Evolutionary conservation across 64 coral and sea anemone genomes (phyloP).

Genomic region (Exaiptasia diaphana): DNA sequence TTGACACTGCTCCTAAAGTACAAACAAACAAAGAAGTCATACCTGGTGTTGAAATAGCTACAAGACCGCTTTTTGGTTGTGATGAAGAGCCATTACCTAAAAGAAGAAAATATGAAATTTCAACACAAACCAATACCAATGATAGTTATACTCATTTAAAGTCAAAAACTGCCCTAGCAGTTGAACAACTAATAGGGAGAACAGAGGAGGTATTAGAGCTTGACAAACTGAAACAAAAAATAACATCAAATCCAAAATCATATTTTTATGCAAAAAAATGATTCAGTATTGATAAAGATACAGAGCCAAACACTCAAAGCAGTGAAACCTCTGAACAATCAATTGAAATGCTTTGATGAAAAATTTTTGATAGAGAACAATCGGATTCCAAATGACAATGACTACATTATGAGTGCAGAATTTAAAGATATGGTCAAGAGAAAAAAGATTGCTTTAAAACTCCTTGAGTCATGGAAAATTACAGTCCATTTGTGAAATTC

Average conservation of each 20-base stretch:
- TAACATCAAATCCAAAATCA: constrained; percentile 20
- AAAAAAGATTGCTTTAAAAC: neutral
- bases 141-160: neutral
- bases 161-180: neutral
- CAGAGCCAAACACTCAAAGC: neutral
- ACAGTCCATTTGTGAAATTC: neutral
- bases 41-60: too few species aligned
- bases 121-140: neutral
- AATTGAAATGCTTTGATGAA: neutral
- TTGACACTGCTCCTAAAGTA: too few species aligned
- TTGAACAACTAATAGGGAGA: neutral
- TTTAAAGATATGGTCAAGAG: neutral
- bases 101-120: neutral
- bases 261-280: constrained; percentile 1
- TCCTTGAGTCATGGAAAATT: neutral
- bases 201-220: neutral
- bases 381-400: neutral
- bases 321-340: neutral
- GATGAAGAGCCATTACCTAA: too few species aligned
- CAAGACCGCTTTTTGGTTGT: too few species aligned
- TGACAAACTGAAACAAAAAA: constrained; percentile 26
- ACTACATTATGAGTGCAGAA: neutral
- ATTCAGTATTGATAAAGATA: neutral
- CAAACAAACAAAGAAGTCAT: too few species aligned
- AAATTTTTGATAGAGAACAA: neutral